Conservation (phyloP, 2,888 invertebrate species). For the Malacosoma neustria region DNA sequence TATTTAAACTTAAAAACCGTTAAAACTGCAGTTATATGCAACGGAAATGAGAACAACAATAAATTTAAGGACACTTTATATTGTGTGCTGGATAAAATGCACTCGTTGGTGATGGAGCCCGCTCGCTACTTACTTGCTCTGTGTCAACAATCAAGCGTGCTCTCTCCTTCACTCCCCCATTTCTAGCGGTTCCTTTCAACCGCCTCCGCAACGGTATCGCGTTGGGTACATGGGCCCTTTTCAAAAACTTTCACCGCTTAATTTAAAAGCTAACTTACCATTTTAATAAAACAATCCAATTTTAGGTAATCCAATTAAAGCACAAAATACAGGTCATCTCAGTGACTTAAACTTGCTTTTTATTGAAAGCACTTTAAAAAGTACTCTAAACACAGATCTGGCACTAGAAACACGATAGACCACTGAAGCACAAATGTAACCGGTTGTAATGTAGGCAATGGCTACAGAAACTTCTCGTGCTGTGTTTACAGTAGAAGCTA, state of each 20-base stretch:
- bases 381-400: conserved; percentile 6
- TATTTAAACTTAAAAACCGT: too few relatives aligned
- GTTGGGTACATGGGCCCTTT: not conserved
- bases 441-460: conserved; percentile 54
- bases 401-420: conserved; percentile 36
- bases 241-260: not conserved
- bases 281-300: conserved; percentile 5
- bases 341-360: not conserved
- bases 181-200: conserved; percentile 44
- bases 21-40: not conserved
- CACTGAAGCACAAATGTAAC: conserved; percentile 53
- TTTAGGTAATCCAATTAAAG: conserved; percentile 44
- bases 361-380: not conserved
- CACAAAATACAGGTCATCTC: not conserved
- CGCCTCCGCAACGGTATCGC: conserved; percentile 31
- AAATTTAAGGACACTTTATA: conserved; percentile 13
- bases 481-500: conserved; percentile 32
- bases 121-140: conserved; percentile 33
- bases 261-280: not conserved
- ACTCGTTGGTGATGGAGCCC: conserved; percentile 22
- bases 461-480: conserved; percentile 19
- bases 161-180: conserved; percentile 57
- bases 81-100: conserved; percentile 7
- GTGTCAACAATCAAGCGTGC: conserved; percentile 54
- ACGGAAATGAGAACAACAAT: not conserved